Evolutionary conservation across 2,113 vertebrate species (phyloP).

Genomic region (Carassius gibelio): DNA sequence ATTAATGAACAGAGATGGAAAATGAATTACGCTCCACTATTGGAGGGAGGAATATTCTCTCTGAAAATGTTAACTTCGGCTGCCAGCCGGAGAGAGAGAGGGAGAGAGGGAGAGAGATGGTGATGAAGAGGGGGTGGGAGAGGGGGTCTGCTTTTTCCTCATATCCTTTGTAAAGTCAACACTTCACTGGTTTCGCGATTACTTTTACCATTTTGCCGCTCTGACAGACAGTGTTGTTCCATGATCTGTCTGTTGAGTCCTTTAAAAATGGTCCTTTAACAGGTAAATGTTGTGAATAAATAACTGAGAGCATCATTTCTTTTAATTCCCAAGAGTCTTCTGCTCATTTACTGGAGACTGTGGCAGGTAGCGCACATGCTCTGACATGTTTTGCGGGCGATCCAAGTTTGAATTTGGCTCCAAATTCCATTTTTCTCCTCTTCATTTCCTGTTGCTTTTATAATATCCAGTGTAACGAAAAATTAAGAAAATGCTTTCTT

Average conservation of each 20-base stretch:
- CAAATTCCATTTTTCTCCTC: neutral
- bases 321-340: neutral
- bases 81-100: constrained; percentile 90
- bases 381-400: neutral
- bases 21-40: constrained; percentile 99
- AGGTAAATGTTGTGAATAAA: constrained; percentile 38
- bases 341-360: neutral
- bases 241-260: constrained; percentile 45
- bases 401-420: constrained; percentile 3
- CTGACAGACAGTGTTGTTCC: constrained; percentile 72
- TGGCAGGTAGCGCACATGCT: neutral
- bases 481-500: neutral
- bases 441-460: neutral
- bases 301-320: constrained; percentile 19
- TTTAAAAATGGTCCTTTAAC: constrained; percentile 24
- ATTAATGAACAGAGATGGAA: constrained; percentile 99
- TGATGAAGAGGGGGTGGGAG: constrained; percentile 53
- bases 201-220: constrained; percentile 90
- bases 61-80: constrained; percentile 98
- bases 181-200: constrained; percentile 98
- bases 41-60: constrained; percentile 98
- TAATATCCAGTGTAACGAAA: neutral
- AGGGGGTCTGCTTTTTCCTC: constrained; percentile 72
- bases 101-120: constrained; percentile 85
- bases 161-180: constrained; percentile 98